Conservation (phyloP, 2,888 invertebrate species). For the Drosophila hamatofila region DNA sequence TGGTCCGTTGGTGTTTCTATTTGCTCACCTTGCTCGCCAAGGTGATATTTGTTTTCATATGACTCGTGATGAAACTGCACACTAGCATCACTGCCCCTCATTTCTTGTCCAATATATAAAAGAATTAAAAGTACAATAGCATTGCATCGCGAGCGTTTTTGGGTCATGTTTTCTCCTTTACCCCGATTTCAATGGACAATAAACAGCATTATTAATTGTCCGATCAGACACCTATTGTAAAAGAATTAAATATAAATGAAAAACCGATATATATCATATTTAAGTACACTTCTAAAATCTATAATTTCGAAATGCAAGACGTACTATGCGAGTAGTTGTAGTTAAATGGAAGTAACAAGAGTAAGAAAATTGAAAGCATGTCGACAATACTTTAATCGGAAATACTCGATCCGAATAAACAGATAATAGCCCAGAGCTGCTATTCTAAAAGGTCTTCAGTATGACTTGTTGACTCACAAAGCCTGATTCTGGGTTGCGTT, state of each 20-base stretch:
- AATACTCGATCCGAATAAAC: too few relatives aligned
- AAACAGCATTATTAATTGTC: neutral
- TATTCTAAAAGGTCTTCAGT: too few relatives aligned
- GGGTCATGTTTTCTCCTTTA: slow-evolving; percentile 39
- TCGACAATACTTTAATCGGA: neutral
- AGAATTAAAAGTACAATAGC: slow-evolving; percentile 42
- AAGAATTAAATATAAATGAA: neutral
- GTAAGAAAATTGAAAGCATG: neutral
- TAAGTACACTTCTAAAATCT: neutral
- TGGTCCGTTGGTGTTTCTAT: slow-evolving; percentile 78
- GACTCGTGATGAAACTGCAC: slow-evolving; percentile 72
- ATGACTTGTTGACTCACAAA: too few relatives aligned
- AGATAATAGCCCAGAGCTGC: too few relatives aligned
- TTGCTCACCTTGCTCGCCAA: slow-evolving; percentile 68
- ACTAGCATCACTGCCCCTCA: slow-evolving; percentile 55
- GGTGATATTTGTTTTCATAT: slow-evolving; percentile 56
- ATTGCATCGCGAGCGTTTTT: slow-evolving; percentile 19
- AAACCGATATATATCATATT: neutral
- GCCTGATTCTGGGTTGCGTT: too few relatives aligned
- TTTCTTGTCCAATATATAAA: slow-evolving; percentile 45
- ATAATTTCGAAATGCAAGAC: neutral
- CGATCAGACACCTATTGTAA: neutral
- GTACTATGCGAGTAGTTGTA: neutral
- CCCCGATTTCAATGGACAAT: neutral
- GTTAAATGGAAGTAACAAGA: neutral